phyloP scores from a whole-genome alignment of 2,888 invertebrate genomes.

The Macroteleia sp. region DNA sequence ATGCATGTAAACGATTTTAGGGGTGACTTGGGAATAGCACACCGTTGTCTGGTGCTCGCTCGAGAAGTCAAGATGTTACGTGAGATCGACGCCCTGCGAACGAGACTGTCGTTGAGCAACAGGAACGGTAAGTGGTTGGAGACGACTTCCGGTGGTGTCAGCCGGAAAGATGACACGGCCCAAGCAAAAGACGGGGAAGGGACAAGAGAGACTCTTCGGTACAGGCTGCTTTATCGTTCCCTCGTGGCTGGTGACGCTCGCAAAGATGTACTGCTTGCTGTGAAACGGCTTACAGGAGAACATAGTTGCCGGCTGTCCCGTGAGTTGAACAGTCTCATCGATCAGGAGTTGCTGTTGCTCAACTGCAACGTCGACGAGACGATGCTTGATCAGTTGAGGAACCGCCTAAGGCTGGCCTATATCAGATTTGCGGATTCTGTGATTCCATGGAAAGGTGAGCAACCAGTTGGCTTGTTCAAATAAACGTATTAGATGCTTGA shows the following conservation, averaged over 20 bases:
- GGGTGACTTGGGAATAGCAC: constrained; percentile 85
- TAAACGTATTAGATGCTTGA: too few relatives aligned
- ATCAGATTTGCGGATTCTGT: constrained; percentile 49
- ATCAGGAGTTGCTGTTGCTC: constrained; percentile 89
- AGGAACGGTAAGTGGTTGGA: constrained; percentile 84
- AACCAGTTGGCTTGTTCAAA: too few relatives aligned
- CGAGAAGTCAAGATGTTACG: constrained; percentile 89
- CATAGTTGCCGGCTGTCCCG: constrained; percentile 86
- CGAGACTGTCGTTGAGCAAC: constrained; percentile 87
- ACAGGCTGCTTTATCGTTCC: constrained; percentile 50
- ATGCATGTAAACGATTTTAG: constrained; percentile 2
- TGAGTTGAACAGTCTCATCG: constrained; percentile 87
- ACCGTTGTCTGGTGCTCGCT: constrained; percentile 87
- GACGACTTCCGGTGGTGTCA: constrained; percentile 33
- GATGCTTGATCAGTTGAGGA: constrained; percentile 87
- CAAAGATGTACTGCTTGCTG: constrained; percentile 75
- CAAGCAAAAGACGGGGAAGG: constrained; percentile 11
- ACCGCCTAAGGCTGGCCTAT: constrained; percentile 74
- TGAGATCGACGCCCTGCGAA: constrained; percentile 88
- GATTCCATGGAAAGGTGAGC: too few relatives aligned
- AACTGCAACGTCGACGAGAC: constrained; percentile 87
- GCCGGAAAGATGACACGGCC: constrained; percentile 35
- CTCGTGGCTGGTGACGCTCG: constrained; percentile 40
- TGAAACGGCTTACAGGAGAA: constrained; percentile 88
- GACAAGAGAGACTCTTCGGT: constrained; percentile 24